Evolutionary conservation across 2,888 invertebrate genomes (phyloP).

Genomic region (Allygus modestus): DNA sequence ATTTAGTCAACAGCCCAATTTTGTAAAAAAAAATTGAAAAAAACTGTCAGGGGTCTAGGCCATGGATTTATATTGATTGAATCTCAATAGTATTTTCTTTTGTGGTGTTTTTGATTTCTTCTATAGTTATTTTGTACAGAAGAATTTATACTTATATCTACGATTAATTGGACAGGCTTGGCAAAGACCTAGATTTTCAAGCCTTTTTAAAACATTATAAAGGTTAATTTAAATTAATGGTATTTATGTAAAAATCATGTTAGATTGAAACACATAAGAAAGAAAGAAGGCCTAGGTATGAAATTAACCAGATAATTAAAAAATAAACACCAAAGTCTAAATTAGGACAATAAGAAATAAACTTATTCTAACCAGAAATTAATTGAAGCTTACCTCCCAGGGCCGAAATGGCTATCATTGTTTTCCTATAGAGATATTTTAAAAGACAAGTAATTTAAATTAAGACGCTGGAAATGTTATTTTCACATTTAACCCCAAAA

Average conservation of each 20-base stretch:
- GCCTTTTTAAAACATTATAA: background rate
- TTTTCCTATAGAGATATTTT: background rate
- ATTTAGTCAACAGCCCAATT: too few relatives aligned
- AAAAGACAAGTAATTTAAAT: background rate
- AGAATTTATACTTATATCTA: too few relatives aligned
- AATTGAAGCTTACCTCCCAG: background rate
- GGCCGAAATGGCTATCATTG: constrained; percentile 11
- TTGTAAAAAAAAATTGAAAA: too few relatives aligned
- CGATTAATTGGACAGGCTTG: too few relatives aligned
- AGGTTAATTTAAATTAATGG: background rate
- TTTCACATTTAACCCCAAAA: background rate
- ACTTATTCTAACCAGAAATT: background rate
- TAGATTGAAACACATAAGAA: background rate
- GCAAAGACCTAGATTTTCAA: too few relatives aligned
- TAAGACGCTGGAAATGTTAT: too few relatives aligned
- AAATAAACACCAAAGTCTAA: too few relatives aligned
- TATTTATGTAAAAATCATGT: background rate
- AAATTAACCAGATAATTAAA: background rate
- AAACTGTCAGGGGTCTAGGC: too few relatives aligned
- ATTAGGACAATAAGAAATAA: background rate
- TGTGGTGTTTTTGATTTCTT: too few relatives aligned
- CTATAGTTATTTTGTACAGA: too few relatives aligned
- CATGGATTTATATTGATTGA: too few relatives aligned
- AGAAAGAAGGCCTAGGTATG: background rate
- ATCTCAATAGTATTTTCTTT: too few relatives aligned